These are phyloP conservation scores for Phrynocephalus versicolor DNA, from an alignment of 2,113 vertebrate species.

Conservation along the genomic window DNA sequence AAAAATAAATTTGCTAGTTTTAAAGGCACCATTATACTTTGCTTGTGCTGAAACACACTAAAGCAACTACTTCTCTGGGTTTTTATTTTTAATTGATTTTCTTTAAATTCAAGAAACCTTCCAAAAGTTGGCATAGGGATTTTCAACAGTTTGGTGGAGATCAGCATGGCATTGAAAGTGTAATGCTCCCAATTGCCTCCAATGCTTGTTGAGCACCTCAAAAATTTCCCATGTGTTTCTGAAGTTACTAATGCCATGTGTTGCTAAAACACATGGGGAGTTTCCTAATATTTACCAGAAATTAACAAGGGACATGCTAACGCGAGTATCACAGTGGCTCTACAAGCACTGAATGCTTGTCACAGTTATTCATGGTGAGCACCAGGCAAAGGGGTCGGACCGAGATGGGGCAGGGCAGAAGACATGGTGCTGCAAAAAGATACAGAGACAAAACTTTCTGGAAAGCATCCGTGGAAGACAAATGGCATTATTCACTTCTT, in stretches of 20 bases:
- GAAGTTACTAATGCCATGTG: neutral
- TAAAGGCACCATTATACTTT: no score
- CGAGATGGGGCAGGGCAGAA: neutral
- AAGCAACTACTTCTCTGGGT: neutral
- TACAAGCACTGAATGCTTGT: neutral
- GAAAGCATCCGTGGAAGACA: neutral
- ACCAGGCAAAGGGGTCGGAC: neutral
- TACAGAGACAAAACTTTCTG: neutral
- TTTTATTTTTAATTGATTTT: neutral
- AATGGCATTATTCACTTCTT: neutral
- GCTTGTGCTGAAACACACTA: no score
- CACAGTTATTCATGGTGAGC: neutral
- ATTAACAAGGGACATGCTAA: neutral
- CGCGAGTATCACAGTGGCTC: neutral
- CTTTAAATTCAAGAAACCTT: neutral
- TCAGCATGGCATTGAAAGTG: neutral
- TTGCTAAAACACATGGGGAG: neutral
- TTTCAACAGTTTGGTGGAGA: neutral
- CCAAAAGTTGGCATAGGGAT: no score
- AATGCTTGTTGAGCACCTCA: neutral
- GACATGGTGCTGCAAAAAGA: neutral
- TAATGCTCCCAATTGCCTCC: neutral
- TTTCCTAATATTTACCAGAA: neutral
- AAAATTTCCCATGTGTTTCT: neutral
- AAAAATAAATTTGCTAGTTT: no score